These are phyloP conservation scores for Crotalus helleri DNA, from an alignment of 2,113 vertebrate genomes.

Conservation along the genomic window DNA sequence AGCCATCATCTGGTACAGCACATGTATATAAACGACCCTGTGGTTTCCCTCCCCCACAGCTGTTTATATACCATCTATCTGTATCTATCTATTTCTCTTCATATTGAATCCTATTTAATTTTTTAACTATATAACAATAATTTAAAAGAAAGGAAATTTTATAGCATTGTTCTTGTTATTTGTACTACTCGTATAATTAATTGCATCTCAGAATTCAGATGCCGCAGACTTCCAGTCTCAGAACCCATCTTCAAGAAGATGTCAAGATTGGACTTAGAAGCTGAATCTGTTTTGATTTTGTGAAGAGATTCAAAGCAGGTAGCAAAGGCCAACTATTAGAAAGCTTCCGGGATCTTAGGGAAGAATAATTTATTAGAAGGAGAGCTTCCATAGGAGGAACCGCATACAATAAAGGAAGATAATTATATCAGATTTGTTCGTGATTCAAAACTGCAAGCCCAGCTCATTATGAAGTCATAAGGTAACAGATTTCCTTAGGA, in stretches of 20 bases:
- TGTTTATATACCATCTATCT: background rate
- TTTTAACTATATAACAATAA: background rate
- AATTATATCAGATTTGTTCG: background rate
- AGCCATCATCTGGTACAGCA: background rate
- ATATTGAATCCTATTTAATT: background rate
- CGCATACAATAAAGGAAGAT: background rate
- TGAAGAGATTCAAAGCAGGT: background rate
- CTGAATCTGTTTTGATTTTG: background rate
- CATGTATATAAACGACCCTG: too few relatives aligned
- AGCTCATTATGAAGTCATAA: background rate
- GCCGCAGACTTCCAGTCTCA: background rate
- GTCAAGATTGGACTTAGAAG: background rate
- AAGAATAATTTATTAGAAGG: background rate
- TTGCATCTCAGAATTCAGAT: background rate
- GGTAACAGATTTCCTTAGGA: background rate
- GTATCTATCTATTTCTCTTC: background rate
- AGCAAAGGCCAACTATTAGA: background rate
- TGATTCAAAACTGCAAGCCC: background rate
- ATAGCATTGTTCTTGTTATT: background rate
- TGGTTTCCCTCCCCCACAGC: too few relatives aligned
- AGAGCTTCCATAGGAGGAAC: background rate
- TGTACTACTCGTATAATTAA: background rate
- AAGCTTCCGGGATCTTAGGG: background rate
- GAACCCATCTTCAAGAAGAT: background rate
- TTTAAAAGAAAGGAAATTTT: background rate